phyloP scores from a whole-genome alignment of 2,113 vertebrate genomes.

The Gopherus flavomarginatus region DNA sequence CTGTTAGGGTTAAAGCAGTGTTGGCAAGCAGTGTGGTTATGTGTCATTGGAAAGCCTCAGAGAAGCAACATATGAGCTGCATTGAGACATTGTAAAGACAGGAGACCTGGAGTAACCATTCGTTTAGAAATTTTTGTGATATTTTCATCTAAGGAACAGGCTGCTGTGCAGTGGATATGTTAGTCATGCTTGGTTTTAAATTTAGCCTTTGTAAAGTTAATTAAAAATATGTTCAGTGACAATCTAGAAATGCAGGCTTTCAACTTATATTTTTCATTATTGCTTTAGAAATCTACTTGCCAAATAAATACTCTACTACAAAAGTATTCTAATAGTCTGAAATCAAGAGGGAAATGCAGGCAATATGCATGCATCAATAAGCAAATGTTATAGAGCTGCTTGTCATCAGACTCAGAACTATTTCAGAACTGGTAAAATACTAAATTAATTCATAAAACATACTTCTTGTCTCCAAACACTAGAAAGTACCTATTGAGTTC shows the following conservation, averaged over 20 bases:
- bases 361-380: background rate
- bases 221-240: slow-evolving; percentile 61
- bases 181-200: slow-evolving; percentile 64
- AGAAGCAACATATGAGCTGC: slow-evolving; percentile 5
- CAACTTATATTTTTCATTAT: slow-evolving; percentile 49
- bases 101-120: slow-evolving; percentile 62
- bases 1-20: slow-evolving; percentile 41
- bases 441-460: background rate
- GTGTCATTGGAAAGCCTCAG: slow-evolving; percentile 51
- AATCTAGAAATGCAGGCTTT: slow-evolving; percentile 20
- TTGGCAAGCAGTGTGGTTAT: slow-evolving; percentile 21
- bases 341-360: background rate
- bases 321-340: background rate
- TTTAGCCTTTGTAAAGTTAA: slow-evolving; percentile 66
- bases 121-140: slow-evolving; percentile 55
- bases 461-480: background rate
- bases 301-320: slow-evolving; percentile 21
- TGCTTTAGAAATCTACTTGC: slow-evolving; percentile 18
- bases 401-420: background rate
- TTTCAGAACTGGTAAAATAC: background rate
- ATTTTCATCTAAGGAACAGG: slow-evolving; percentile 66
- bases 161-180: slow-evolving; percentile 19
- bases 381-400: background rate
- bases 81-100: slow-evolving; percentile 45
- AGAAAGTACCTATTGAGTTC: too few species aligned